Evolutionary conservation across 1,140 invertebrate species (phyloP).

Genomic region (Drosophila obscura): DNA sequence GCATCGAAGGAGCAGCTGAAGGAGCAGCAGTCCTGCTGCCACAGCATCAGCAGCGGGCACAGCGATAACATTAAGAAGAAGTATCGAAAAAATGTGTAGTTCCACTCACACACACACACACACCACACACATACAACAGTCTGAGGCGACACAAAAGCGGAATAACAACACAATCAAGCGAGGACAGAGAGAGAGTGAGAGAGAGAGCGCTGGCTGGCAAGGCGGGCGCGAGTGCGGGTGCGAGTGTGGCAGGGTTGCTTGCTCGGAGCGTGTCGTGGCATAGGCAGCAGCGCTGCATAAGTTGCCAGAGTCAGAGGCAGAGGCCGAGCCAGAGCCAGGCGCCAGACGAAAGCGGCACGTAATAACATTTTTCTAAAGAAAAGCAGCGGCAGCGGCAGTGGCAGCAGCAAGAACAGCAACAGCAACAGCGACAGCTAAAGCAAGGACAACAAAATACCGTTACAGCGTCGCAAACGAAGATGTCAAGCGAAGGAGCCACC

Average conservation of each 20-base stretch:
- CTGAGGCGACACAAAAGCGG: conserved; percentile 71
- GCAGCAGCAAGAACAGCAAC: conserved; percentile 39
- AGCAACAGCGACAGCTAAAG: not conserved
- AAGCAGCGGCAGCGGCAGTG: conserved; percentile 49
- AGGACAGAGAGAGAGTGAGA: conserved; percentile 19
- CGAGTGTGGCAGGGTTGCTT: not conserved
- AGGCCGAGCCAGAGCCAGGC: too few relatives aligned
- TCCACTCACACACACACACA: conserved; percentile 46
- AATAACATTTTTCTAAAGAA: conserved; percentile 82
- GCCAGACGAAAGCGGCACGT: conserved; percentile 74
- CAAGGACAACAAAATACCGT: conserved; percentile 44
- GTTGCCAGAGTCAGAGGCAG: conserved; percentile 45
- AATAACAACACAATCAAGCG: conserved; percentile 82
- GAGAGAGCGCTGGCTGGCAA: conserved; percentile 22
- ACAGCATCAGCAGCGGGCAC: conserved; percentile 46
- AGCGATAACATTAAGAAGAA: conserved; percentile 81
- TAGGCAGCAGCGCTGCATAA: conserved; percentile 73
- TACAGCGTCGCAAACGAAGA: conserved; percentile 66
- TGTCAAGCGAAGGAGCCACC: conserved; percentile 66
- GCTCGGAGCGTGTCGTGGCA: conserved; percentile 65
- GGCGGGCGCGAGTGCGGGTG: conserved; percentile 2
- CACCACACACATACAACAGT: conserved; percentile 14
- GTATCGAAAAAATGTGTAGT: conserved; percentile 82
- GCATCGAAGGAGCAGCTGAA: conserved; percentile 62
- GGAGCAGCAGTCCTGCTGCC: conserved; percentile 57